These are phyloP conservation scores for Synergus laeviventris DNA, from an alignment of 2,888 invertebrate genomes.

Conservation along the genomic window DNA sequence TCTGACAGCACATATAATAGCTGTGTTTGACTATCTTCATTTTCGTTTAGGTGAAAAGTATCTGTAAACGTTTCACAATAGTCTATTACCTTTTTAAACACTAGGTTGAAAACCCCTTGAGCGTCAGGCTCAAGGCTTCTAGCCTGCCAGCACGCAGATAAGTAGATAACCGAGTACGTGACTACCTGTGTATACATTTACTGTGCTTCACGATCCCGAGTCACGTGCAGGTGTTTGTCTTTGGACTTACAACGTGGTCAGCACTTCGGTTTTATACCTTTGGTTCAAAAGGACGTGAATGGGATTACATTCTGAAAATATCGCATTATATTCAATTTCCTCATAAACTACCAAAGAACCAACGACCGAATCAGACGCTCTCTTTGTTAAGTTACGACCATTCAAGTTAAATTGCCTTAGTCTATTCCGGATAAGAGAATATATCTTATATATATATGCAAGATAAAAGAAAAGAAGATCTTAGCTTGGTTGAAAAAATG, in stretches of 20 bases:
- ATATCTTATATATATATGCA: neutral
- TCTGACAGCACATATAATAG: conserved; percentile 6
- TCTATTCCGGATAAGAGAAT: conserved; percentile 6
- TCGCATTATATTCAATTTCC: conserved; percentile 41
- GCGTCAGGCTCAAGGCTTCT: conserved; percentile 41
- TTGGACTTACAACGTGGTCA: conserved; percentile 55
- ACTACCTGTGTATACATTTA: conserved; percentile 57
- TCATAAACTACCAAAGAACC: conserved; percentile 25
- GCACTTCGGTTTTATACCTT: conserved; percentile 27
- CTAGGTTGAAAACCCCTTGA: conserved; percentile 33
- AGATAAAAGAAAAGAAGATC: neutral
- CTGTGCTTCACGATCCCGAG: conserved; percentile 52
- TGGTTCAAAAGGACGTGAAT: conserved; percentile 43
- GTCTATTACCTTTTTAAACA: conserved; percentile 39
- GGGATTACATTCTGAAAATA: conserved; percentile 50
- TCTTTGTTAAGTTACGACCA: conserved; percentile 8
- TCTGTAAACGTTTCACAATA: conserved; percentile 31
- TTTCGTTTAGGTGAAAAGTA: conserved; percentile 31
- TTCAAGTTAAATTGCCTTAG: conserved; percentile 27
- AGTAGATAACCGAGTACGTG: conserved; percentile 62
- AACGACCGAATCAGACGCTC: conserved; percentile 28
- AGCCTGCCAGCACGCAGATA: conserved; percentile 51
- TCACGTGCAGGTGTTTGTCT: conserved; percentile 62
- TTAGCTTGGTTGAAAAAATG: no score
- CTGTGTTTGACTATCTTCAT: conserved; percentile 17